phyloP scores from a whole-genome alignment of 2,797 vertebrate species.

The Sebastes hubbsi region DNA sequence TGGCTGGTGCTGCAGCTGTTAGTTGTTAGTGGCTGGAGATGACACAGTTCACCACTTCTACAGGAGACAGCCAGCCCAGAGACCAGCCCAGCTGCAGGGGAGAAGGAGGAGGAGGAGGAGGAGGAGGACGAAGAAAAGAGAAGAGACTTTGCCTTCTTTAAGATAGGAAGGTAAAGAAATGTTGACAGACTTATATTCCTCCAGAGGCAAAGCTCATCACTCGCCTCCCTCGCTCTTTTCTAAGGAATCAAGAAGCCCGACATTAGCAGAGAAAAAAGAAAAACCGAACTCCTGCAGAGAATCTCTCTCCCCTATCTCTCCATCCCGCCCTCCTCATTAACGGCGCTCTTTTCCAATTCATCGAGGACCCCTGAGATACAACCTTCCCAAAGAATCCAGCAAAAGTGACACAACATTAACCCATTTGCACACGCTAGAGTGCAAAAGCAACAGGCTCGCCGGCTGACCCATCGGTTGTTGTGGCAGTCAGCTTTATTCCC shows the following conservation, averaged over 20 bases:
- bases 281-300: slow-evolving; percentile 70
- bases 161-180: slow-evolving; percentile 27
- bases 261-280: slow-evolving; percentile 43
- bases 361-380: slow-evolving; percentile 84
- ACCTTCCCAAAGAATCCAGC: slow-evolving; percentile 84
- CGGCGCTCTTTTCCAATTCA: slow-evolving; percentile 87
- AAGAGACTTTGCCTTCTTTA: not conserved
- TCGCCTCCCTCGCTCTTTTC: slow-evolving; percentile 49
- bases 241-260: slow-evolving; percentile 67
- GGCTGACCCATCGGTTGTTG: slow-evolving; percentile 91
- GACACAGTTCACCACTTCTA: slow-evolving; percentile 88
- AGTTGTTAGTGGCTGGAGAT: slow-evolving; percentile 84
- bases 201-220: slow-evolving; percentile 63
- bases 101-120: not conserved
- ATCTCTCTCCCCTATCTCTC: slow-evolving; percentile 63
- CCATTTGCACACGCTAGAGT: slow-evolving; percentile 88
- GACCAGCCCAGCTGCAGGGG: slow-evolving; percentile 46
- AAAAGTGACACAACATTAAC: slow-evolving; percentile 89
- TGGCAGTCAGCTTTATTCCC: slow-evolving; percentile 90
- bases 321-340: slow-evolving; percentile 78
- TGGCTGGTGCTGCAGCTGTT: slow-evolving; percentile 85
- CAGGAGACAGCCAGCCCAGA: slow-evolving; percentile 58
- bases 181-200: slow-evolving; percentile 60
- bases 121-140: not conserved
- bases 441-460: slow-evolving; percentile 90